A percentile compares a stretch with the other conserved stretches of the same genome.
Evolutionary conservation across 1,140 invertebrate species (phyloP).

Genomic region (Microplitis mediator): DNA sequence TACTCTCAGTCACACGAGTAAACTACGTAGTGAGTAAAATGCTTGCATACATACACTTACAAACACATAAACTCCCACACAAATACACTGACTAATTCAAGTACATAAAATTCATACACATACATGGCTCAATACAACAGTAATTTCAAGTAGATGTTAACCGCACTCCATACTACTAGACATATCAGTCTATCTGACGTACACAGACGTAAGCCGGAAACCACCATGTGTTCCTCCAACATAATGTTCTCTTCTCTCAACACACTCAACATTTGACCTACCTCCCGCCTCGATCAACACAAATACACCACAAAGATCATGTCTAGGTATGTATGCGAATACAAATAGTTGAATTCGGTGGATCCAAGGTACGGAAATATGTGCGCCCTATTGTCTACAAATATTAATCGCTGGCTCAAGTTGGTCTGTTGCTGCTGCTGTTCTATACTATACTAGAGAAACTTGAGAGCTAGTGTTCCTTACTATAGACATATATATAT

Average conservation of each 20-base stretch:
- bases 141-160: background rate
- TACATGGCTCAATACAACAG: no score
- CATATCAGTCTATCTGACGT: background rate
- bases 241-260: background rate
- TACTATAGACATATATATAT: background rate
- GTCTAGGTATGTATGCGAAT: background rate
- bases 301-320: background rate
- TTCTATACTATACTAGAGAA: conserved; percentile 9
- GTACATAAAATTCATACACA: no score
- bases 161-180: background rate
- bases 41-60: background rate
- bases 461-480: background rate
- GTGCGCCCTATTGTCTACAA: conserved; percentile 45
- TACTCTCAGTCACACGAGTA: background rate
- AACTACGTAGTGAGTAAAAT: background rate
- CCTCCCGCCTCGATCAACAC: background rate
- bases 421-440: conserved; percentile 12
- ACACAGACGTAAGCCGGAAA: background rate
- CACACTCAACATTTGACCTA: background rate
- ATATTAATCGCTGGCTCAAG: conserved; percentile 46
- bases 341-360: conserved; percentile 15
- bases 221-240: background rate
- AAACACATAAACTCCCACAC: background rate
- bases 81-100: no score
- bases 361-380: conserved; percentile 39